Evolutionary conservation across 2,888 invertebrate genomes (phyloP), one percentile per base, ranked within the genome.

Genomic region (Leptinotarsa peninsularis): DNA sequence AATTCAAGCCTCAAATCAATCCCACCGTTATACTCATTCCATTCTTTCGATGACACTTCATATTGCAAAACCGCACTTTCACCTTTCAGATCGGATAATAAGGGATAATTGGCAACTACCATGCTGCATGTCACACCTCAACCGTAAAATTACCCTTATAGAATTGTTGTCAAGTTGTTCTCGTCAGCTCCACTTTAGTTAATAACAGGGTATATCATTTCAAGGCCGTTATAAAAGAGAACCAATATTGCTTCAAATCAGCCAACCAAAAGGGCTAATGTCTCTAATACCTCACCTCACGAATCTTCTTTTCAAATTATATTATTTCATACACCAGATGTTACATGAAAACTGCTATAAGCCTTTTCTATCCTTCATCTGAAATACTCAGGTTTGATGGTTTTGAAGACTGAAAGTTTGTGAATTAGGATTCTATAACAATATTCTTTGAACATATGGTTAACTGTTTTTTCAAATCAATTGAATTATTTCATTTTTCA

Each of bases 41-140:
- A 63, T 63, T 63, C 63, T 63, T 63, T 43, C 18, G 15, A 17
- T 33, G 63, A 33, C 63, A 63, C n/a, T 63, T 27, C 43, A 33
- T 60, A 15, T 60, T 60, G 63, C 63, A 63, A 63, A 33, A 33
- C 58, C n/a, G 63, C 63, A 63, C 27, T 43, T 58, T 14, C 21
- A 58, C 58, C 58, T 58, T 58, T 58, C 58, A 58, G 50, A 56
- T 50, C 69, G 69, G 52, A 54, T 69, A 56, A 69, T 69, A 69
- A 23, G 50, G 69, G 33, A 69, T 69, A 69, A 69, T 63, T 27
- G 63, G 17, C n/a, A 33, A 63, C 63, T 63, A 63, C 63, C 18
- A 63, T 17, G 14, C 43, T n/a, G 10, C 63, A 63, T 27, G 63
- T 27, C 63, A 63, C 63, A 27, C 63, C 63, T 63, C 63, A 43